Evolutionary conservation across 2,797 vertebrate species (phyloP), one percentile per base, ranked within the genome.

Genomic region (Lepilemur ruficaudatus): DNA sequence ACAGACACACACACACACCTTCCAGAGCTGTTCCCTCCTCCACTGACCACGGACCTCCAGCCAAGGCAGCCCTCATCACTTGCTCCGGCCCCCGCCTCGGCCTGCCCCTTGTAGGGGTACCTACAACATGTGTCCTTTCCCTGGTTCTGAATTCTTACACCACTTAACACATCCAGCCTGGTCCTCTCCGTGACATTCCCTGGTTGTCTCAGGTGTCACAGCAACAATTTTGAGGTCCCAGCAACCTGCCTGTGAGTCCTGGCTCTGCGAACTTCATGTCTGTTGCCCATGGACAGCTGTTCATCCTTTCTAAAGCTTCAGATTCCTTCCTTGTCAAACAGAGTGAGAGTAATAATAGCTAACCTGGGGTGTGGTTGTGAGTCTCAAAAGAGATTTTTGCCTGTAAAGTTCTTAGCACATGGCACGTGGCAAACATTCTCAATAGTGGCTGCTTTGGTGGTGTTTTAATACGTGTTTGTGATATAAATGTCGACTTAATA

Each of bases 161-260:
- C 28, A 35, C 38, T 32, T 59, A 25, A 10, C 5, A 0, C 48
- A 2, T 59, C 76, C 41, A 41, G 35, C 65, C 35, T 12, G 1
- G 14, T 32, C 35, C 35, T 13, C 52, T 88, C 28, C 2, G 1
- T 52, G 52, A 18, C 0, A 0, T 35, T 25, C 13, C 41, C 50
- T 69, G 14, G 22, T 59, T 52, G 23, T 84, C 70, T 78, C 20
- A 6, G 41, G 35, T 65, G 41, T 90, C 73, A 17, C 61, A 61
- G 35, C 35, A 65, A 38, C 20, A 46, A 52, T 52, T 79, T 83
- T 85, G 73, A 30, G 6, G n/a, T 82, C 73, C 70, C 20, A 20
- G 85, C n/a, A 23, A 9, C 57, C 63, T 67, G 30, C 88, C 65
- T n/a, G 0, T 41, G 41, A n/a, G 9, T 50, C 95, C 63, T 73